phyloP scores from a whole-genome alignment of 2,113 vertebrate genomes.

The Gymnocephalus cernua region DNA sequence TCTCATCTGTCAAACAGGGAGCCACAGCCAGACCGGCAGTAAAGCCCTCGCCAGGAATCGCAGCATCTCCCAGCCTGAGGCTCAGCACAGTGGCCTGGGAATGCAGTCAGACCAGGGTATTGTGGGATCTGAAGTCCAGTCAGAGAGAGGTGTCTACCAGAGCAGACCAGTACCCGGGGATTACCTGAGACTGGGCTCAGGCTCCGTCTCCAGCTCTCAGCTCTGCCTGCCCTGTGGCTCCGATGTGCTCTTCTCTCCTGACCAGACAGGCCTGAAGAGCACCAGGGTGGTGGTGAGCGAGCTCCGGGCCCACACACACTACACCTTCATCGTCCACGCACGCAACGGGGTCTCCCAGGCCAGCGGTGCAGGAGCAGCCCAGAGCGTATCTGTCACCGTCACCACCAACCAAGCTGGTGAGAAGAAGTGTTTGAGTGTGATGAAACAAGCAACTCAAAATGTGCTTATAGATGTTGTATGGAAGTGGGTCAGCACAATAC shows the following conservation, averaged over 20 bases:
- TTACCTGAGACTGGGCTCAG: conserved; percentile 21
- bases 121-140: conserved; percentile 63
- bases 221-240: conserved; percentile 91
- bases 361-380: conserved; percentile 88
- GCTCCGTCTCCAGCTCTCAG: conserved; percentile 70
- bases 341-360: conserved; percentile 93
- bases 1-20: conserved; percentile 86
- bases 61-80: conserved; percentile 53
- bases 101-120: conserved; percentile 80
- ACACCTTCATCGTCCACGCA: conserved; percentile 95
- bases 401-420: conserved; percentile 99
- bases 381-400: conserved; percentile 94
- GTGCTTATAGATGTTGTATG: conserved; percentile 38
- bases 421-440: conserved; percentile 58
- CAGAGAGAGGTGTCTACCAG: conserved; percentile 68
- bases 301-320: conserved; percentile 95
- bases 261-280: conserved; percentile 88
- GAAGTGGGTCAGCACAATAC: conserved; percentile 70
- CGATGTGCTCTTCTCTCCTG: conserved; percentile 91
- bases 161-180: conserved; percentile 50
- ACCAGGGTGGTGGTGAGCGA: conserved; percentile 95
- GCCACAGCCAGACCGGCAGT: conserved; percentile 25
- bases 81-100: conserved; percentile 49
- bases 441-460: conserved; percentile 50
- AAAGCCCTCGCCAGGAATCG: conserved; percentile 60